These are phyloP conservation scores for Ptilonorhynchus violaceus DNA, from an alignment of 2,113 vertebrate species.

Conservation along the genomic window DNA sequence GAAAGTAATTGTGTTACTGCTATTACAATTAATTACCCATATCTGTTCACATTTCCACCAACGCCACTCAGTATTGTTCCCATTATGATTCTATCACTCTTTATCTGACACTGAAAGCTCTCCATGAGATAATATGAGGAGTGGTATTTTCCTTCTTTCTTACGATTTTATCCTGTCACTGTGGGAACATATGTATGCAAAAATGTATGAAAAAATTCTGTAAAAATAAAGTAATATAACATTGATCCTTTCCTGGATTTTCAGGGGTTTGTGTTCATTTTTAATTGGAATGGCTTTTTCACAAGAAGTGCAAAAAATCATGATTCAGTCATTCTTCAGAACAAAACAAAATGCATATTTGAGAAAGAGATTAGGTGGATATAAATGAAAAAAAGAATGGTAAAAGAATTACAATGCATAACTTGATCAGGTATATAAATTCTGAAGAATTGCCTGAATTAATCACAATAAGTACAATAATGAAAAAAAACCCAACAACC, in stretches of 20 bases:
- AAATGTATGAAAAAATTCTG: neutral
- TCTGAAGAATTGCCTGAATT: neutral
- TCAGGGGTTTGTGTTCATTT: neutral
- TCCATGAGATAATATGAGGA: neutral
- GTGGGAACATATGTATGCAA: neutral
- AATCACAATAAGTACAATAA: neutral
- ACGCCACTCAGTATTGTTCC: neutral
- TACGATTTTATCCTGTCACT: neutral
- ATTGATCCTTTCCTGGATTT: neutral
- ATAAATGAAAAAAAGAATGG: neutral
- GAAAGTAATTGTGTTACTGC: neutral
- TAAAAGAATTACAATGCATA: neutral
- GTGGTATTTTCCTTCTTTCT: neutral
- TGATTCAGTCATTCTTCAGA: neutral
- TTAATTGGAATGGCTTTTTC: neutral
- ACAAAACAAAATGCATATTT: neutral
- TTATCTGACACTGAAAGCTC: neutral
- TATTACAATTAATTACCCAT: neutral
- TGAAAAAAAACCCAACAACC: neutral
- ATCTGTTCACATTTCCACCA: neutral
- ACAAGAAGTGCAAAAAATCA: neutral
- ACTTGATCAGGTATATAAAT: neutral
- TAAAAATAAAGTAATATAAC: neutral
- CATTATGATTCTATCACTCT: neutral
- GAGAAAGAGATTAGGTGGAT: neutral